A percentile compares a stretch with the other conserved stretches of the same genome.
These are phyloP conservation scores for Hemicordylus capensis DNA, from an alignment of 2,113 vertebrate species.

Conservation along the genomic window DNA sequence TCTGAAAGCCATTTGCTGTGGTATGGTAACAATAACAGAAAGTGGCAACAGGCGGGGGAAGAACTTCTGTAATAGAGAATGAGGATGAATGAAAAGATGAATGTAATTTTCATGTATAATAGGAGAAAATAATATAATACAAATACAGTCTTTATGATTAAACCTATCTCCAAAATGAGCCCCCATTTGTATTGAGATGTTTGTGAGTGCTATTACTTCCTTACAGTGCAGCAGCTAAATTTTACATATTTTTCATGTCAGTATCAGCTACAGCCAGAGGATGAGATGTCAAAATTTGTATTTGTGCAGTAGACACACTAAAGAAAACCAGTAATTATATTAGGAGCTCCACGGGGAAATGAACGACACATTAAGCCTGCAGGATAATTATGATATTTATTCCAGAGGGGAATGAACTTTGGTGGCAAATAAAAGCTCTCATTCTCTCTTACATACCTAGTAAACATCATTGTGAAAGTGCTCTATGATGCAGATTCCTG, in stretches of 20 bases:
- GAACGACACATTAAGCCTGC: constrained; percentile 58
- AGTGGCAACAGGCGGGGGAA: constrained; percentile 50
- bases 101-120: constrained; percentile 71
- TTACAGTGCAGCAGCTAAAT: constrained; percentile 49
- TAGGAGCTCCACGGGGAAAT: constrained; percentile 46
- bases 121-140: constrained; percentile 58
- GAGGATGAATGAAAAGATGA: constrained; percentile 69
- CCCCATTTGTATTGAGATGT: constrained; percentile 4
- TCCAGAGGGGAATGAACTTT: constrained; percentile 23
- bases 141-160: constrained; percentile 41
- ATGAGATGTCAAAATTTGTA: constrained; percentile 55
- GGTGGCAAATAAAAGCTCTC: constrained; percentile 50
- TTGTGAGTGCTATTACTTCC: constrained; percentile 40
- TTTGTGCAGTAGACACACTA: constrained; percentile 48
- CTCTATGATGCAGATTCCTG: not conserved
- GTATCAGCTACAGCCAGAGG: constrained; percentile 45
- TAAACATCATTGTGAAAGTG: constrained; percentile 42
- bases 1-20: constrained; percentile 77
- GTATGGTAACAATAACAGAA: constrained; percentile 72
- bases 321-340: constrained; percentile 66
- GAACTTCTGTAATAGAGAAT: constrained; percentile 57
- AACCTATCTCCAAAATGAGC: constrained; percentile 23
- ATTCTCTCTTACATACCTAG: constrained; percentile 29
- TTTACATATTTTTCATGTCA: constrained; percentile 47
- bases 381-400: constrained; percentile 56